These are phyloP conservation scores for Oopsacas minuta DNA, from an alignment of 37 sponge, comb jelly and placozoan species.

Conservation along the genomic window DNA sequence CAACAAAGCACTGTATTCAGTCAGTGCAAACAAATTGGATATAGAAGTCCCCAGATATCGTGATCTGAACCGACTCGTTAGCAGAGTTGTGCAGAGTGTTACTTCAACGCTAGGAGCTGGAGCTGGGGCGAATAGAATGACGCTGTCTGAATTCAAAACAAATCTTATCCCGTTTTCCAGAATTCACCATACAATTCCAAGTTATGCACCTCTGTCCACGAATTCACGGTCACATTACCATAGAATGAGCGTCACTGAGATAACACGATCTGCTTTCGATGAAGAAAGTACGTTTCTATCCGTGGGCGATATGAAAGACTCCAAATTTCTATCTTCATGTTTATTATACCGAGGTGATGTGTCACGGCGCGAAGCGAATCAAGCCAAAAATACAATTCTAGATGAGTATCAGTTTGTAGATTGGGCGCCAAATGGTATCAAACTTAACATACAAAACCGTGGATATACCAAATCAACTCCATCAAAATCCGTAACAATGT, in stretches of 20 bases:
- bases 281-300: not conserved
- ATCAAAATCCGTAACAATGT: not conserved
- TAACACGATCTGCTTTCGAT: not conserved
- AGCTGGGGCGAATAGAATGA: not conserved
- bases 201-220: not conserved
- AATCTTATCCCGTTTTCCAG: not conserved
- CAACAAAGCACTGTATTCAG: slow-evolving; percentile 1
- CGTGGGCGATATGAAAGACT: not conserved
- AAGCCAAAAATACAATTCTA: slow-evolving; percentile 16
- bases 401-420: slow-evolving; percentile 12
- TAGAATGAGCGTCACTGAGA: not conserved
- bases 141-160: slow-evolving; percentile 5
- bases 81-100: not conserved
- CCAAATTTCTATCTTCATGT: slow-evolving; percentile 4
- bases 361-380: slow-evolving; percentile 2
- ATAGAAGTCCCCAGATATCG: not conserved
- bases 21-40: not conserved
- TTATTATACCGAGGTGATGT: not conserved
- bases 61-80: not conserved
- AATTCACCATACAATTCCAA: not conserved
- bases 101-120: not conserved
- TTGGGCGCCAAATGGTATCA: slow-evolving; percentile 12
- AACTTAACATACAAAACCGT: not conserved
- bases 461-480: not conserved
- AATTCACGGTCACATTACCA: not conserved